Conservation (phyloP, 2,113 vertebrate species). For the Cacatua alba region DNA sequence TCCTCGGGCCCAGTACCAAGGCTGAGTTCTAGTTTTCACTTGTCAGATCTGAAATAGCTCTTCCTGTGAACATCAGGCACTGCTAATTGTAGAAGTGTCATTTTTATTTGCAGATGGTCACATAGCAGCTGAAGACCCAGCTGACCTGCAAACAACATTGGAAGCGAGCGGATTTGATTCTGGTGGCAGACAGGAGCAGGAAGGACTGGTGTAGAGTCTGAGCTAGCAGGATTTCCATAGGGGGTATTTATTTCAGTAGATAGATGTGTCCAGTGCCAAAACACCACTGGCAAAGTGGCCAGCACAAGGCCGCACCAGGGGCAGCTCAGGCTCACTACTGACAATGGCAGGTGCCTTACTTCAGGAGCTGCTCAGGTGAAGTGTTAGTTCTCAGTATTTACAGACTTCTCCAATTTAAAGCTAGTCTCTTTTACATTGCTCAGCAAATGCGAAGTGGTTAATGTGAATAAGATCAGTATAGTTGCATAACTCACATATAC, state of each 20-base stretch:
- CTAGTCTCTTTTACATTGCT: neutral
- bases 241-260: neutral
- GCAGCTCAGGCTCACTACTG: neutral
- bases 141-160: conserved; percentile 16
- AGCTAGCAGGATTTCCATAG: neutral
- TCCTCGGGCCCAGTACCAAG: neutral
- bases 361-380: neutral
- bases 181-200: neutral
- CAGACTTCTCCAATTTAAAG: neutral
- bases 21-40: too few relatives aligned
- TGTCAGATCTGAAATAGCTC: neutral
- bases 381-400: neutral
- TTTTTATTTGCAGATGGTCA: conserved; percentile 36
- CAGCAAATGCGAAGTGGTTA: neutral
- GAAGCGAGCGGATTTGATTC: conserved; percentile 44
- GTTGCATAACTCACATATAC: too few relatives aligned
- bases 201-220: too few relatives aligned
- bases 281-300: neutral
- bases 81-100: neutral
- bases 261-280: neutral
- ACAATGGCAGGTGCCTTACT: neutral
- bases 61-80: neutral
- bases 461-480: neutral
- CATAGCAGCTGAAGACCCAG: conserved; percentile 24
- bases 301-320: neutral